Conservation (phyloP, 2,113 vertebrate species). For the Tyrannus savana region DNA sequence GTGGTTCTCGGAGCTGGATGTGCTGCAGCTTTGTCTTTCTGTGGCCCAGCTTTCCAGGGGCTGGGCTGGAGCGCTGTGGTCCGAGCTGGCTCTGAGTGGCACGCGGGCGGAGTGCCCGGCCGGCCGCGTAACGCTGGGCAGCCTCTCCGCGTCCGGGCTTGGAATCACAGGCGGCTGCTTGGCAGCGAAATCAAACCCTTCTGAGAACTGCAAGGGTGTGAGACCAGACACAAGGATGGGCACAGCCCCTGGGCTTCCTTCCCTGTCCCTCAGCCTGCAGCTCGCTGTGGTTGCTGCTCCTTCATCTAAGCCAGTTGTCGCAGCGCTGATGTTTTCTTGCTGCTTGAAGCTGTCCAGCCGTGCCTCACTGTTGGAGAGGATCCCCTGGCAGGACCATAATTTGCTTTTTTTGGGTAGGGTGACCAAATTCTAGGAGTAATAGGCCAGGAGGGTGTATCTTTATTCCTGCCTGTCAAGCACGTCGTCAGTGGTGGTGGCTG, state of each 20-base stretch:
- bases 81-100: neutral
- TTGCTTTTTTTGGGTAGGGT: neutral
- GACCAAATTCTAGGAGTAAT: neutral
- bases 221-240: constrained; percentile 5
- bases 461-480: neutral
- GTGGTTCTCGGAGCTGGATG: neutral
- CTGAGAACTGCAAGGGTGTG: constrained; percentile 23
- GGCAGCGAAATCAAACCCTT: constrained; percentile 41
- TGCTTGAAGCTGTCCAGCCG: neutral
- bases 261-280: neutral
- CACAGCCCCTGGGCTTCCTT: neutral
- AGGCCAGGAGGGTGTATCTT: neutral
- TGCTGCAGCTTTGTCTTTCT: neutral
- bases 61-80: neutral
- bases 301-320: neutral
- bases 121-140: neutral
- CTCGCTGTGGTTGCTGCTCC: neutral
- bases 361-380: neutral
- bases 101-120: neutral
- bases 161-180: constrained; percentile 1
- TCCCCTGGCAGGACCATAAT: neutral
- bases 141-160: neutral
- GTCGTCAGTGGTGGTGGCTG: neutral
- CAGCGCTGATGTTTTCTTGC: neutral
- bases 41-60: neutral